Evolutionary conservation across 2,888 invertebrate genomes (phyloP).

Genomic region (Drosophila paramelanica): DNA sequence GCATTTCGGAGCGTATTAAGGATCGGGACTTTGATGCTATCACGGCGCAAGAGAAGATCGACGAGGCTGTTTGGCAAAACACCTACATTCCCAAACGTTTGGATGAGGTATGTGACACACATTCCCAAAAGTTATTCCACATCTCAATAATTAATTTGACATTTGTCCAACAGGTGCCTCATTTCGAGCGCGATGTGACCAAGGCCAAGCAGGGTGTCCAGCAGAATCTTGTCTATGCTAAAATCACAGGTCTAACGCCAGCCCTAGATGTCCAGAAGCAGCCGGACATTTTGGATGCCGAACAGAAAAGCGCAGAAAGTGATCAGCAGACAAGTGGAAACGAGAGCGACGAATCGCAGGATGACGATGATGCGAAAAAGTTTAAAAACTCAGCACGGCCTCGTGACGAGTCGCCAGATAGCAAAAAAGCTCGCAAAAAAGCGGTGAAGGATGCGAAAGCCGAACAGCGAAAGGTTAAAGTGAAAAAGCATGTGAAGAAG

Average conservation of each 20-base stretch:
- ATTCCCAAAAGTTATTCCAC: not conserved
- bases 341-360: constrained; percentile 46
- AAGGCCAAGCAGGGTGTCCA: constrained; percentile 91
- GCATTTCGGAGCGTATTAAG: constrained; percentile 89
- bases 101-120: constrained; percentile 89
- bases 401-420: constrained; percentile 92
- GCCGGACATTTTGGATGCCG: constrained; percentile 87
- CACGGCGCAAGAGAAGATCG: constrained; percentile 91
- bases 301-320: constrained; percentile 27
- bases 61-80: constrained; percentile 97
- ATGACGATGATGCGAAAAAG: constrained; percentile 83
- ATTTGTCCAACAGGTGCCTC: constrained; percentile 88
- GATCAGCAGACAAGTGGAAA: constrained; percentile 46
- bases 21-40: constrained; percentile 88
- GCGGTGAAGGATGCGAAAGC: constrained; percentile 94
- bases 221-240: constrained; percentile 92
- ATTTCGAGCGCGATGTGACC: constrained; percentile 94
- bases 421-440: constrained; percentile 93
- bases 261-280: constrained; percentile 91
- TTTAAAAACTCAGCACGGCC: constrained; percentile 89
- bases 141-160: not conserved
- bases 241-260: constrained; percentile 92
- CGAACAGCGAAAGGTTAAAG: constrained; percentile 94
- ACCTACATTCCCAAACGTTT: constrained; percentile 97
- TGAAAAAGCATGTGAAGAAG: constrained; percentile 97